These are phyloP conservation scores for Rhynchonycteris naso DNA, from an alignment of 2,797 vertebrate genomes.

Conservation along the genomic window DNA sequence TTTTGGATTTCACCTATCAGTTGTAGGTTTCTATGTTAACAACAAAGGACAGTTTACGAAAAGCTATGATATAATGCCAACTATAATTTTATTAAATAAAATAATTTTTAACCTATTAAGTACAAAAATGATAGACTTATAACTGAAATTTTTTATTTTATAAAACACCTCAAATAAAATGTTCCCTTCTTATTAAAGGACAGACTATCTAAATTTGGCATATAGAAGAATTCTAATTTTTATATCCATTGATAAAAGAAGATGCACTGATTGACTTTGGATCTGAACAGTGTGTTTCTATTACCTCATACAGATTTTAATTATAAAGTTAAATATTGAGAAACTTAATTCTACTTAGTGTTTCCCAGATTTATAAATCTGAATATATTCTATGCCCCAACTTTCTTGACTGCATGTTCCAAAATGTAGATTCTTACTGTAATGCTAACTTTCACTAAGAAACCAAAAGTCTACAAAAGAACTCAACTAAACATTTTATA, in stretches of 20 bases:
- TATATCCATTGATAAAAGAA: neutral
- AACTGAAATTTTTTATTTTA: neutral
- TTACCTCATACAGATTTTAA: neutral
- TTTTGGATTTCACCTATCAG: neutral
- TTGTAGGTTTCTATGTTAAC: neutral
- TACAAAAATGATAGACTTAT: neutral
- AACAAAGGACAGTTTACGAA: neutral
- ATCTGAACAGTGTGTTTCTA: neutral
- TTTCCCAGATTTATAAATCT: conserved; percentile 37
- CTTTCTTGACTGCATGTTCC: conserved; percentile 20
- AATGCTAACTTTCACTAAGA: conserved; percentile 41
- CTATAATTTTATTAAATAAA: conserved; percentile 21
- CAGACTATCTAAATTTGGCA: neutral
- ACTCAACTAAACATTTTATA: conserved; percentile 53
- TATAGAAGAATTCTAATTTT: neutral
- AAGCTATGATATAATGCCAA: neutral
- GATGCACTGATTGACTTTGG: neutral
- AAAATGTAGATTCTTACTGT: neutral
- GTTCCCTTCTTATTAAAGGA: neutral
- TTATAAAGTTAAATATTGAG: neutral
- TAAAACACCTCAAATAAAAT: neutral
- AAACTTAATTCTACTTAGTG: conserved; percentile 6
- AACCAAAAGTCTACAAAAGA: conserved; percentile 38
- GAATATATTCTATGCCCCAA: neutral
- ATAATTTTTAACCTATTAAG: neutral